phyloP scores from a whole-genome alignment of 2,888 invertebrate genomes.

The Eustalomyia histrio region DNA sequence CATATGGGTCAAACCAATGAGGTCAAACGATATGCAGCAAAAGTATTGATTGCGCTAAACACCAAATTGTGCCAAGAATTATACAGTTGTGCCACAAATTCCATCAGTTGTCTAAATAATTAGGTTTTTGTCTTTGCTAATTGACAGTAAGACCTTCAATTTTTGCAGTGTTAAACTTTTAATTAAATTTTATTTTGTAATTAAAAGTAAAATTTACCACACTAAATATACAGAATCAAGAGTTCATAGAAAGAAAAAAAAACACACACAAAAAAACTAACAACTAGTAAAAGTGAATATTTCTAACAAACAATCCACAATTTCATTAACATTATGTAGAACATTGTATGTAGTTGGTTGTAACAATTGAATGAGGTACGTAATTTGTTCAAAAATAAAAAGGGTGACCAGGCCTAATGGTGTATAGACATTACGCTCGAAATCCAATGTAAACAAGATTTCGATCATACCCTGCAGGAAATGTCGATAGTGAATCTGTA shows the following conservation, averaged over 20 bases:
- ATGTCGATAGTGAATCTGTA: too few relatives aligned
- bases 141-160: background rate
- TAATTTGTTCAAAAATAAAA: background rate
- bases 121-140: background rate
- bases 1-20: too few relatives aligned
- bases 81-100: too few relatives aligned
- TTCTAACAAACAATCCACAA: constrained; percentile 19
- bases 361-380: constrained; percentile 24
- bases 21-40: too few relatives aligned
- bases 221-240: background rate
- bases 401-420: too few relatives aligned
- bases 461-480: too few relatives aligned
- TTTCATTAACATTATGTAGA: constrained; percentile 54
- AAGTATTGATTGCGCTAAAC: too few relatives aligned
- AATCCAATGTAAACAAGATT: too few relatives aligned
- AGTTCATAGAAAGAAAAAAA: background rate
- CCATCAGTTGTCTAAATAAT: background rate
- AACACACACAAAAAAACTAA: background rate
- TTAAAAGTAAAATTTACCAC: background rate
- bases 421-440: too few relatives aligned
- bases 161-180: background rate
- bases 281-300: background rate
- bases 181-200: background rate
- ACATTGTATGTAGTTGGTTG: constrained; percentile 17
- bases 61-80: too few relatives aligned